These are phyloP conservation scores for Columba janthina DNA, from an alignment of 2,113 vertebrate genomes.

Conservation along the genomic window DNA sequence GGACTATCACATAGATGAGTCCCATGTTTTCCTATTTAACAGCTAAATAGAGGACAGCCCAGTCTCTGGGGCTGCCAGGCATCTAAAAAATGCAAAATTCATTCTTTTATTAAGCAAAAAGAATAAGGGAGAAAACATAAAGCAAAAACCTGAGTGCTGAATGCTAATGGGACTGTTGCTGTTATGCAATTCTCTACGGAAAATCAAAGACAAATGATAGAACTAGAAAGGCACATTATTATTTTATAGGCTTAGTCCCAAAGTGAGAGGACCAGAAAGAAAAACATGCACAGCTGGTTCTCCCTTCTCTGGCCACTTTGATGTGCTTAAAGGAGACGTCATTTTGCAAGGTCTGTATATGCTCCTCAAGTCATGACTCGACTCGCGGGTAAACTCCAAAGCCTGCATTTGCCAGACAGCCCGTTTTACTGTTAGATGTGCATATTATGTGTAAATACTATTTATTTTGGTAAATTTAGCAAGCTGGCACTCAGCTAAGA, in stretches of 20 bases:
- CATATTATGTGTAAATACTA: neutral
- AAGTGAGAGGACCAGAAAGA: neutral
- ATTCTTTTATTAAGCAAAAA: conserved; percentile 33
- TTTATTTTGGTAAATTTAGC: neutral
- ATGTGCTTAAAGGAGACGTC: neutral
- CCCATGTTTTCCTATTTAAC: neutral
- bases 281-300: conserved; percentile 21
- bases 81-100: neutral
- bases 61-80: neutral
- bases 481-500: neutral
- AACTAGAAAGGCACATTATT: conserved; percentile 19
- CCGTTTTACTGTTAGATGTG: neutral
- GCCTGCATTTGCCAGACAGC: neutral
- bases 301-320: conserved; percentile 17
- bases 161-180: conserved; percentile 4
- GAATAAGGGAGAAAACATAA: neutral
- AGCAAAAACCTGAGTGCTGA: conserved; percentile 4
- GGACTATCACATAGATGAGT: neutral
- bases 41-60: neutral
- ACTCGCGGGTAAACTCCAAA: neutral
- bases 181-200: conserved; percentile 21
- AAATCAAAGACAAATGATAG: conserved; percentile 51
- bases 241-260: conserved; percentile 33
- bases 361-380: neutral
- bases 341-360: neutral